phyloP scores from a whole-genome alignment of 1,140 invertebrate species.

The Hycleus phaleratus region DNA sequence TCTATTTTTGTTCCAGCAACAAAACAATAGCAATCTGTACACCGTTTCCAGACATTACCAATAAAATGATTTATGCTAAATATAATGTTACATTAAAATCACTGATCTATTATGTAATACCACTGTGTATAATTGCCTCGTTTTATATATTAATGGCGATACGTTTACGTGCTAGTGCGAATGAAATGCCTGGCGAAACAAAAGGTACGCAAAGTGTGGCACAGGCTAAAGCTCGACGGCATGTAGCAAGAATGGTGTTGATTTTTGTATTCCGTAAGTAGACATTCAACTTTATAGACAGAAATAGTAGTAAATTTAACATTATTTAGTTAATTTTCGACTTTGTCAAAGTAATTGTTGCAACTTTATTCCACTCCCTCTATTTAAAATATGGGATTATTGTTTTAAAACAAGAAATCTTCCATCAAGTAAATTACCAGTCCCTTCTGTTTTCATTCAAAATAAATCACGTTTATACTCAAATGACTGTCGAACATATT shows the following conservation, averaged over 20 bases:
- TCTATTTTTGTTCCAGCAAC: slow-evolving; percentile 28
- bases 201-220: slow-evolving; percentile 56
- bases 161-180: slow-evolving; percentile 71
- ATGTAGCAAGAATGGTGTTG: slow-evolving; percentile 87
- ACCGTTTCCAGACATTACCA: slow-evolving; percentile 52
- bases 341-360: no score
- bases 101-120: slow-evolving; percentile 78
- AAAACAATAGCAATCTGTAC: slow-evolving; percentile 59
- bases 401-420: no score
- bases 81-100: slow-evolving; percentile 55
- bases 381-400: no score
- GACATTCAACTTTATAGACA: neutral
- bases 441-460: no score
- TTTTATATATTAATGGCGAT: slow-evolving; percentile 87
- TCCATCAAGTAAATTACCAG: no score
- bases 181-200: slow-evolving; percentile 69
- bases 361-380: no score
- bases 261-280: slow-evolving; percentile 75
- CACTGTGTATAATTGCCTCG: slow-evolving; percentile 71
- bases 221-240: slow-evolving; percentile 58
- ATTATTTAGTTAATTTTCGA: no score
- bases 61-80: slow-evolving; percentile 45
- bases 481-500: no score
- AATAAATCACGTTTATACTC: no score
- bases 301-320: no score